Evolutionary conservation across 2,888 invertebrate species (phyloP).

Genomic region (Rhagonycha lutea): DNA sequence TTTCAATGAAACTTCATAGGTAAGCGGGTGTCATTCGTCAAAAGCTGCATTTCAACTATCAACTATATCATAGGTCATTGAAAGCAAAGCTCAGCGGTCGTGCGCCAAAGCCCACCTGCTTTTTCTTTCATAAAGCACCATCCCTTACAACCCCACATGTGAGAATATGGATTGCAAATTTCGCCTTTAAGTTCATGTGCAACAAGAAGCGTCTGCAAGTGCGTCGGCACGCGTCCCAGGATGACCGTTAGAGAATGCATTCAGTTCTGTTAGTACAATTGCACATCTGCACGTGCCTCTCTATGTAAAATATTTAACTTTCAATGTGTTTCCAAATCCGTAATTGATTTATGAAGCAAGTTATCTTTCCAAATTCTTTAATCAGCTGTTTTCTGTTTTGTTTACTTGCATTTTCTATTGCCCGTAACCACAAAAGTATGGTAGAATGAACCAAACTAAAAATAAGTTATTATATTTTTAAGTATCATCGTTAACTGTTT

Average conservation of each 20-base stretch:
- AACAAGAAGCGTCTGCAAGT: slow-evolving; percentile 30
- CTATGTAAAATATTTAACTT: slow-evolving; percentile 13
- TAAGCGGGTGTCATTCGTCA: slow-evolving; percentile 34
- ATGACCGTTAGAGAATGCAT: slow-evolving; percentile 51
- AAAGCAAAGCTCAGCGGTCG: slow-evolving; percentile 37
- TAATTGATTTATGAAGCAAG: slow-evolving; percentile 9
- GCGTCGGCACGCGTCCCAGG: slow-evolving; percentile 48
- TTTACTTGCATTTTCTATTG: not conserved
- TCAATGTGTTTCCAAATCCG: not conserved
- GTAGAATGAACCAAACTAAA: not conserved
- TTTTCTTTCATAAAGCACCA: slow-evolving; percentile 37
- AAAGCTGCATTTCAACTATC: slow-evolving; percentile 33
- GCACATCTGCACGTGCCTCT: slow-evolving; percentile 50
- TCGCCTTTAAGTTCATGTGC: slow-evolving; percentile 29
- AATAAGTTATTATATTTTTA: not conserved
- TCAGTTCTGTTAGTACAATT: slow-evolving; percentile 42
- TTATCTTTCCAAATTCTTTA: not conserved
- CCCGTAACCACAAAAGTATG: not conserved
- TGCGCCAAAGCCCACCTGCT: slow-evolving; percentile 47
- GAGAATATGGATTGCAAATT: slow-evolving; percentile 33
- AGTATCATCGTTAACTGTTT: not conserved
- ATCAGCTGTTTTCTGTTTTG: slow-evolving; percentile 1
- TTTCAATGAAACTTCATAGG: slow-evolving; percentile 26
- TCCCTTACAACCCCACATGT: slow-evolving; percentile 41
- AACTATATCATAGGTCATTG: slow-evolving; percentile 31